Conservation (phyloP, 2,113 vertebrate species). For the Mus musculus region GRCm39 chr8:88578001-88578500, state of each 20-base stretch:
- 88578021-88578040: conserved; percentile 36
- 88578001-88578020: conserved; percentile 28
- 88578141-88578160: conserved; percentile 49
- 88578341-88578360: conserved; percentile 58
- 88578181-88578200: neutral
- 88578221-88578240: neutral
- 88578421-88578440: conserved; percentile 47
- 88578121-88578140: conserved; percentile 53
- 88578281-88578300: neutral
- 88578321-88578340: conserved; percentile 1
- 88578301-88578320: conserved; percentile 34
- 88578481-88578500: conserved; percentile 18
- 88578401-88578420: conserved; percentile 53
- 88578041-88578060: conserved; percentile 47
- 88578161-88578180: neutral
- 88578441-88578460: conserved; percentile 61
- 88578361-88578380: conserved; percentile 16
- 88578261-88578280: conserved; percentile 35
- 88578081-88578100: conserved; percentile 61
- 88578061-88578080: conserved; percentile 57
- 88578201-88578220: neutral
- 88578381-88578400: conserved; percentile 1
- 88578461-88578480: neutral
- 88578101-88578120: conserved; percentile 55
- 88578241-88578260: neutral